These are phyloP conservation scores for Pollenia amentaria DNA, from an alignment of 2,888 invertebrate genomes.

Conservation along the genomic window DNA sequence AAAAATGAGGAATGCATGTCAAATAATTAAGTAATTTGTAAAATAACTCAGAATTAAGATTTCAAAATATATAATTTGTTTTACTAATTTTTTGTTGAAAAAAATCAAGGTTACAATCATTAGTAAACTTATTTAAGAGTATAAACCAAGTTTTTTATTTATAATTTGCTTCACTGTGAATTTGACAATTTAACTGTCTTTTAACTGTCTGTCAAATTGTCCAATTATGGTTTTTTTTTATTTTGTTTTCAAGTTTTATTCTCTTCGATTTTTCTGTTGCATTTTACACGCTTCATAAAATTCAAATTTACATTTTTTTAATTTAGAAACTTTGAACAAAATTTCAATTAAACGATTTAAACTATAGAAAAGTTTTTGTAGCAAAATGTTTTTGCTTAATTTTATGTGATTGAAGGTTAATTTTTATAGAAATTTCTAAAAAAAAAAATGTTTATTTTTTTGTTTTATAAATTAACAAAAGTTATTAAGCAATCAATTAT, in stretches of 20 bases:
- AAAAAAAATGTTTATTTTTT: not conserved
- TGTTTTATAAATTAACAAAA: not conserved
- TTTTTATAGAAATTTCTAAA: constrained; percentile 23
- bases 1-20: not conserved
- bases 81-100: not conserved
- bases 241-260: constrained; percentile 5
- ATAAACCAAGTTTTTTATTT: not conserved
- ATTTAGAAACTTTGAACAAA: constrained; percentile 42
- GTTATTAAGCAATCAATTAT: constrained; percentile 14
- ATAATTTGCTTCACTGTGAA: too few relatives aligned
- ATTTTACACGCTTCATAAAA: constrained; percentile 64
- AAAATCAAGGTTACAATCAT: constrained; percentile 60
- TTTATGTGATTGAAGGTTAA: constrained; percentile 42
- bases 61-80: not conserved
- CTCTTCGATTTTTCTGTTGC: not conserved
- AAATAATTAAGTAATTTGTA: constrained; percentile 20
- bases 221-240: constrained; percentile 20
- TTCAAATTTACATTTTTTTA: constrained; percentile 20
- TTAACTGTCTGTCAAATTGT: not conserved
- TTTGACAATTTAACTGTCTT: too few relatives aligned
- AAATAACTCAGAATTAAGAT: not conserved
- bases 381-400: constrained; percentile 18
- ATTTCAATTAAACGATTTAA: not conserved
- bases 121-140: constrained; percentile 37
- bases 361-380: constrained; percentile 26